Percentiles rank a stretch among this genome's conserved stretches.
Evolutionary conservation across 2,888 invertebrate genomes (phyloP).

Genomic region (Danaus chrysippus): DNA sequence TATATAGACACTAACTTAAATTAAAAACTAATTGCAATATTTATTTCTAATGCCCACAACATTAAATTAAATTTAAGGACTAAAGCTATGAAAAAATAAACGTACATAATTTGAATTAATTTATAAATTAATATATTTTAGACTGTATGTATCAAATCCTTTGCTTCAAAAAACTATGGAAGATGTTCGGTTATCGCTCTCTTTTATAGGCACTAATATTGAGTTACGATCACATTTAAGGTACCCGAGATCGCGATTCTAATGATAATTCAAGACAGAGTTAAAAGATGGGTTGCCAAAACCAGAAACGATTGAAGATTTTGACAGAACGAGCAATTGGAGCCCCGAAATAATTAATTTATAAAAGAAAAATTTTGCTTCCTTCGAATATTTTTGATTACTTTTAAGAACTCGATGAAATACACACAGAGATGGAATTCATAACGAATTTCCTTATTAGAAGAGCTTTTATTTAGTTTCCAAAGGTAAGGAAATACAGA

Average conservation of each 20-base stretch:
- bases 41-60: no score
- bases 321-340: slow-evolving; percentile 36
- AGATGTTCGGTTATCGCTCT: slow-evolving; percentile 66
- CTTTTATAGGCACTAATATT: slow-evolving; percentile 74
- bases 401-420: slow-evolving; percentile 43
- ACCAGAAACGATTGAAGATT: slow-evolving; percentile 51
- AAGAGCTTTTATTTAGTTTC: slow-evolving; percentile 28
- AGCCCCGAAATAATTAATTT: slow-evolving; percentile 37
- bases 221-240: slow-evolving; percentile 59
- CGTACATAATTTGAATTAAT: no score
- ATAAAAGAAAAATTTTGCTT: slow-evolving; percentile 41
- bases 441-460: slow-evolving; percentile 30
- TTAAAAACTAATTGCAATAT: no score
- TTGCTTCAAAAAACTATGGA: slow-evolving; percentile 33
- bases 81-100: no score
- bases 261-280: slow-evolving; percentile 72
- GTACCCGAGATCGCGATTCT: slow-evolving; percentile 52
- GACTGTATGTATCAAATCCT: not conserved
- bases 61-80: no score
- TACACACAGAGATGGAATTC: slow-evolving; percentile 27
- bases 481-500: slow-evolving; percentile 16
- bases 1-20: no score
- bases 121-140: not conserved
- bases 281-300: slow-evolving; percentile 68
- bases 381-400: slow-evolving; percentile 42